A percentile compares a stretch with the other conserved stretches of the same genome.
Conservation (phyloP, 2,888 invertebrate species). For the Rhagonycha lutea region DNA sequence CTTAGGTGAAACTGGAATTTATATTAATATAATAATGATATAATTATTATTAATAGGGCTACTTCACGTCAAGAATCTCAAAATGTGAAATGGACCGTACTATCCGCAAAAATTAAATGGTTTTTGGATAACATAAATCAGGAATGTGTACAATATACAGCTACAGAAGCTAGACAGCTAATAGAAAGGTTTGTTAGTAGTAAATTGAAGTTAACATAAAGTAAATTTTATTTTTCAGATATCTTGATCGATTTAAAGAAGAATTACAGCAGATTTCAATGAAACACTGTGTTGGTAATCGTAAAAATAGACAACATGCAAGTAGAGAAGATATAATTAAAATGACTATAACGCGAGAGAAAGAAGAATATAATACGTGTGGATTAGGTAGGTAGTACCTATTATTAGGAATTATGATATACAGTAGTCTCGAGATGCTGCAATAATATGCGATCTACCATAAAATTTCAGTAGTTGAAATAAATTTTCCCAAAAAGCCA, state of each 20-base stretch:
- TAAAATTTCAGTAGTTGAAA: too few relatives aligned
- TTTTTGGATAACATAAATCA: constrained; percentile 69
- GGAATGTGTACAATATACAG: constrained; percentile 59
- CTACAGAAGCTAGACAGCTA: constrained; percentile 63
- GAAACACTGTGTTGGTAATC: constrained; percentile 77
- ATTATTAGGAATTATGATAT: too few relatives aligned
- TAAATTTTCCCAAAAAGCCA: too few relatives aligned
- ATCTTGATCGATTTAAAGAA: constrained; percentile 70
- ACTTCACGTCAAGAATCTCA: constrained; percentile 51
- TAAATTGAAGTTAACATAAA: neutral
- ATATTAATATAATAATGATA: neutral
- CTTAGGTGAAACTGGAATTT: neutral
- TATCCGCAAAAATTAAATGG: constrained; percentile 81
- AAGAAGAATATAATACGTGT: constrained; percentile 73
- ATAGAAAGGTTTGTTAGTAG: constrained; percentile 53
- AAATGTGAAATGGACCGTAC: constrained; percentile 72
- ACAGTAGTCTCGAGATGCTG: too few relatives aligned
- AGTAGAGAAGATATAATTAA: constrained; percentile 78
- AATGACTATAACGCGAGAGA: constrained; percentile 75
- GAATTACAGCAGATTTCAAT: constrained; percentile 78
- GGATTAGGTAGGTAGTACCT: constrained; percentile 60
- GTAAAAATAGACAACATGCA: constrained; percentile 78
- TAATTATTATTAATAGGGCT: constrained; percentile 4
- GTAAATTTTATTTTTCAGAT: constrained; percentile 48
- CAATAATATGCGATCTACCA: too few relatives aligned